These are phyloP conservation scores for Saccostrea cuccullata DNA, from an alignment of 1,140 invertebrate genomes.

Conservation along the genomic window DNA sequence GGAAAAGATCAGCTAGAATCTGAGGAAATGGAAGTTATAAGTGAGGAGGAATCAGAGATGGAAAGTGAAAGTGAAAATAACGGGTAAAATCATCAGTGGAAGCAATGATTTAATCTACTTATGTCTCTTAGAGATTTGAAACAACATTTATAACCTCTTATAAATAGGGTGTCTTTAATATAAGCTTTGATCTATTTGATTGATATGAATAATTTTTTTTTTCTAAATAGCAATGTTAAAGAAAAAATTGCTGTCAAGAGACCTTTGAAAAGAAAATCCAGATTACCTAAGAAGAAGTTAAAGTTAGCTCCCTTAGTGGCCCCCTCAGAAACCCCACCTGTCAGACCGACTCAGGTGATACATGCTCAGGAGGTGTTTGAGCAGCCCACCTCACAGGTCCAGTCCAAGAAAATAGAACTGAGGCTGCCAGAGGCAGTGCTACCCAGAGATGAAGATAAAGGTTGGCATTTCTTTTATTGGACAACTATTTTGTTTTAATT, in stretches of 20 bases:
- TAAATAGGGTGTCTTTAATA: no score
- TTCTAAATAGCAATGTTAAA: constrained; percentile 51
- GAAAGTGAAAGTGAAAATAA: constrained; percentile 84
- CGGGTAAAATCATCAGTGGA: neutral
- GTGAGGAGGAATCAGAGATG: constrained; percentile 87
- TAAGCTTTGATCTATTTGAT: no score
- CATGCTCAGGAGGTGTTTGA: constrained; percentile 71
- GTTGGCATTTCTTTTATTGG: neutral
- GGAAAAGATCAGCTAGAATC: constrained; percentile 34
- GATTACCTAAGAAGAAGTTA: constrained; percentile 84
- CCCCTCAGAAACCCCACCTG: constrained; percentile 32
- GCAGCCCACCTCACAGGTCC: constrained; percentile 45
- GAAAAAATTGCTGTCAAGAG: constrained; percentile 81
- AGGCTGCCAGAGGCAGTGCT: constrained; percentile 51
- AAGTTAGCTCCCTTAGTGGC: constrained; percentile 43
- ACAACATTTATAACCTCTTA: no score
- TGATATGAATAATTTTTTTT: no score
- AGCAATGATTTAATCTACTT: no score
- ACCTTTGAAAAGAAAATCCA: constrained; percentile 81
- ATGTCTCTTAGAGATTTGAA: no score
- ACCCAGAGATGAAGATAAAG: neutral
- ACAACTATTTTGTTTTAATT: neutral
- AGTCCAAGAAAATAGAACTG: constrained; percentile 55
- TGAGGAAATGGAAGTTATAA: constrained; percentile 63
- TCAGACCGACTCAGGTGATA: constrained; percentile 71